Conservation (phyloP, 1,140 invertebrate genomes). For the Dermatophagoides farinae region DNA sequence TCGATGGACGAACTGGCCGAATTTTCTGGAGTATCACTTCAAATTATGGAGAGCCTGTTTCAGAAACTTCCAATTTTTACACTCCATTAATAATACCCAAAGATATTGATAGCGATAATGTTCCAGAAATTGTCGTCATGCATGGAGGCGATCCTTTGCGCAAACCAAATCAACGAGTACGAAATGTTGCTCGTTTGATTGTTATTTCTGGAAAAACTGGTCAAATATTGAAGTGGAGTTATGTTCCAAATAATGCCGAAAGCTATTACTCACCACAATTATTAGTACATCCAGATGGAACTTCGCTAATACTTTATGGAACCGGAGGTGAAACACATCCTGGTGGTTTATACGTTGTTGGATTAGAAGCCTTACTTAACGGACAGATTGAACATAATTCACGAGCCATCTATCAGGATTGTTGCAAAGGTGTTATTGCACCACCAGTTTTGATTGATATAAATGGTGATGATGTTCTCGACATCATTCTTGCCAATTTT, state of each 20-base stretch:
- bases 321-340: conserved; percentile 50
- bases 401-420: conserved; percentile 7
- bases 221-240: conserved; percentile 36
- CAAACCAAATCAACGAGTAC: conserved; percentile 24
- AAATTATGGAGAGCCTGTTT: conserved; percentile 12
- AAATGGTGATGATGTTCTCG: conserved; percentile 45
- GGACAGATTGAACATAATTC: conserved; percentile 27
- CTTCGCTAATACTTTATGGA: conserved; percentile 40
- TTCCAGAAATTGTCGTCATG: conserved; percentile 46
- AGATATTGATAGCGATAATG: conserved; percentile 47
- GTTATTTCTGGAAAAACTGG: conserved; percentile 22
- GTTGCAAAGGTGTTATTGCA: conserved; percentile 27
- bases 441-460: conserved; percentile 52
- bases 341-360: conserved; percentile 43
- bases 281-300: conserved; percentile 34
- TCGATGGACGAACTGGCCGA: conserved; percentile 3
- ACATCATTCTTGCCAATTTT: conserved; percentile 49
- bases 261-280: conserved; percentile 48
- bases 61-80: conserved; percentile 28
- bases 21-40: conserved; percentile 10
- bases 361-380: conserved; percentile 34
- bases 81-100: conserved; percentile 42
- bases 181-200: conserved; percentile 7
- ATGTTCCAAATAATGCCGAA: conserved; percentile 43
- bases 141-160: conserved; percentile 38